A percentile compares a stretch with the other conserved stretches of the same genome.
These are phyloP conservation scores for Melanotaenia duboulayi DNA, from an alignment of 2,113 vertebrate genomes.

Conservation along the genomic window DNA sequence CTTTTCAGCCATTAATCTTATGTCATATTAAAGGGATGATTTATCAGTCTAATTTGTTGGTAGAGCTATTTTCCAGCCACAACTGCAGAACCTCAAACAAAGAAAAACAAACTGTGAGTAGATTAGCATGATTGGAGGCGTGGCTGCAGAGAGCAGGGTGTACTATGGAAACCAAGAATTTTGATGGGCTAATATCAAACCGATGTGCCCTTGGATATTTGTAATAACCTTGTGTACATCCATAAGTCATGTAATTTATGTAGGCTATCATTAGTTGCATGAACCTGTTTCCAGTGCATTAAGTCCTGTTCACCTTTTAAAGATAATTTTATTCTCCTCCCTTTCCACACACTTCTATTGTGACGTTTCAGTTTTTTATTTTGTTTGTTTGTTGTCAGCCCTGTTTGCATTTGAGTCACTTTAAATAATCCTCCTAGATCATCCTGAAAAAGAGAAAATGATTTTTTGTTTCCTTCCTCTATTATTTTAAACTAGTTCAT, in stretches of 20 bases:
- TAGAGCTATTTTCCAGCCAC: background rate
- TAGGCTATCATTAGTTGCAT: background rate
- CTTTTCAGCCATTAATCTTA: background rate
- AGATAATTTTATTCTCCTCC: background rate
- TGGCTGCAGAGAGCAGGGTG: too few species aligned
- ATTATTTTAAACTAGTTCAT: slow-evolving; percentile 13
- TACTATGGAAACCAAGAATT: background rate
- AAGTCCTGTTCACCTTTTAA: background rate
- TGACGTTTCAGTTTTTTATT: too few species aligned
- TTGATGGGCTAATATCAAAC: background rate
- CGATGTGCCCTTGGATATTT: too few species aligned
- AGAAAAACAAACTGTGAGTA: background rate
- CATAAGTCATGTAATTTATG: too few species aligned
- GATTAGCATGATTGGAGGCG: background rate
- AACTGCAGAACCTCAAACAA: background rate
- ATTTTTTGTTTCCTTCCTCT: too few species aligned
- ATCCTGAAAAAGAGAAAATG: too few species aligned
- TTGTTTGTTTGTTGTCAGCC: background rate
- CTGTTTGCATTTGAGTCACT: too few species aligned
- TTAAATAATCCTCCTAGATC: too few species aligned
- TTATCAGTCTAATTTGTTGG: background rate
- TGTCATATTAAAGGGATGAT: background rate
- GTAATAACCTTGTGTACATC: too few species aligned
- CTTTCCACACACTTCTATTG: background rate
- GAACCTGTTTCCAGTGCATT: background rate